Percentiles rank a stretch among this genome's conserved stretches.
Conservation (phyloP, 2,888 invertebrate genomes). For the Papilio protenor region DNA sequence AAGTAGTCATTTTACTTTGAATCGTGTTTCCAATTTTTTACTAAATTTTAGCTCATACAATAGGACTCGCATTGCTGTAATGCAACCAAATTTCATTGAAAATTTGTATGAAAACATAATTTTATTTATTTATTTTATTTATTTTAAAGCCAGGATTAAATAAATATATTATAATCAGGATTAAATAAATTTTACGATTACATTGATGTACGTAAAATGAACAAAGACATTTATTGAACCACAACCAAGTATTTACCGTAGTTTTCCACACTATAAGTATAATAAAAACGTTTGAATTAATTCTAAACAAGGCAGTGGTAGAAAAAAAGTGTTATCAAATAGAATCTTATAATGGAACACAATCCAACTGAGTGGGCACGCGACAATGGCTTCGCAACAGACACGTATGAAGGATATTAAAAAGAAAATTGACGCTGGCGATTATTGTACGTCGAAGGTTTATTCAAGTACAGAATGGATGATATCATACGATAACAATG, state of each 20-base stretch:
- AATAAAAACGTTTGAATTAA: slow-evolving; percentile 16
- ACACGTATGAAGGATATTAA: slow-evolving; percentile 38
- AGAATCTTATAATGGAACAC: slow-evolving; percentile 33
- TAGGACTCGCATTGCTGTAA: too few relatives aligned
- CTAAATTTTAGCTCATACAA: neutral
- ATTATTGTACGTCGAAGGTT: slow-evolving; percentile 49
- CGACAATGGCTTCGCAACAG: slow-evolving; percentile 32
- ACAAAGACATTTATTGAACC: neutral
- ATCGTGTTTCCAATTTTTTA: neutral
- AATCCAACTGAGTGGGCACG: slow-evolving; percentile 16
- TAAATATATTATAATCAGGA: too few relatives aligned
- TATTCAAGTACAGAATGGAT: slow-evolving; percentile 52
- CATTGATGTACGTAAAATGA: neutral
- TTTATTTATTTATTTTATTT: too few relatives aligned
- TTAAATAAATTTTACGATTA: neutral
- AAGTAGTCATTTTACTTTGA: neutral
- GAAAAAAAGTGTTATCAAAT: slow-evolving; percentile 32
- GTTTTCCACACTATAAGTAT: neutral
- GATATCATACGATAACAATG: slow-evolving; percentile 52
- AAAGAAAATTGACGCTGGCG: slow-evolving; percentile 49
- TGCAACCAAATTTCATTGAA: too few relatives aligned
- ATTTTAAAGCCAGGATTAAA: neutral
- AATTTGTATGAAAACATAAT: too few relatives aligned
- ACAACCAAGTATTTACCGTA: neutral
- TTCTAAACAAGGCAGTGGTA: slow-evolving; percentile 9